These are phyloP conservation scores for Gortyna flavago DNA, from an alignment of 2,888 invertebrate species.

Conservation along the genomic window DNA sequence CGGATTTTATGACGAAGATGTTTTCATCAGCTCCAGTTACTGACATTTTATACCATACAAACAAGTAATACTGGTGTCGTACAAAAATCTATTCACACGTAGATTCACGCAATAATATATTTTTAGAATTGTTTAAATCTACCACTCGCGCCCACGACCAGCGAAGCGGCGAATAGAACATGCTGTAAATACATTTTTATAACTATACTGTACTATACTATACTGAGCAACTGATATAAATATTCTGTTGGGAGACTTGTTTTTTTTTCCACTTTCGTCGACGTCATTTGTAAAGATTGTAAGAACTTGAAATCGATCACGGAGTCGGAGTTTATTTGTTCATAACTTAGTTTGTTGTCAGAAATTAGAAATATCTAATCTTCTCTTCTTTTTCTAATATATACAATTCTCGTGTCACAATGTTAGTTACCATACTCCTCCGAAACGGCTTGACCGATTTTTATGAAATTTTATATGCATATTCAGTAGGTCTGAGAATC, in stretches of 20 bases:
- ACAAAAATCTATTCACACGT: constrained; percentile 62
- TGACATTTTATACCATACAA: constrained; percentile 45
- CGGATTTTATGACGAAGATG: background rate
- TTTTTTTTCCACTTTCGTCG: constrained; percentile 38
- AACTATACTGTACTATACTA: constrained; percentile 34
- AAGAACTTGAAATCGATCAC: constrained; percentile 39
- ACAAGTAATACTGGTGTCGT: constrained; percentile 35
- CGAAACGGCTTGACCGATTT: no score
- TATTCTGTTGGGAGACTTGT: constrained; percentile 13
- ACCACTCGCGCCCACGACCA: constrained; percentile 74
- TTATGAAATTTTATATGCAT: no score
- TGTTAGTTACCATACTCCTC: no score
- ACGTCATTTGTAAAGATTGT: constrained; percentile 39
- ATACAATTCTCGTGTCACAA: no score
- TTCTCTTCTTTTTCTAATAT: no score
- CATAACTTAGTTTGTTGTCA: constrained; percentile 18
- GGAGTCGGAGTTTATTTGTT: constrained; percentile 29
- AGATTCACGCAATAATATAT: constrained; percentile 69
- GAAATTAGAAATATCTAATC: constrained; percentile 16
- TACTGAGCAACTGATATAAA: constrained; percentile 36
- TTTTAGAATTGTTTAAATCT: constrained; percentile 76
- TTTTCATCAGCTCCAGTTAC: constrained; percentile 8
- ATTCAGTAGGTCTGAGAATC: no score
- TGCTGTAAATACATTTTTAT: constrained; percentile 67
- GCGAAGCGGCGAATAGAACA: constrained; percentile 67